Evolutionary conservation across 2,888 invertebrate species (phyloP).

Genomic region (Clivina fossor): DNA sequence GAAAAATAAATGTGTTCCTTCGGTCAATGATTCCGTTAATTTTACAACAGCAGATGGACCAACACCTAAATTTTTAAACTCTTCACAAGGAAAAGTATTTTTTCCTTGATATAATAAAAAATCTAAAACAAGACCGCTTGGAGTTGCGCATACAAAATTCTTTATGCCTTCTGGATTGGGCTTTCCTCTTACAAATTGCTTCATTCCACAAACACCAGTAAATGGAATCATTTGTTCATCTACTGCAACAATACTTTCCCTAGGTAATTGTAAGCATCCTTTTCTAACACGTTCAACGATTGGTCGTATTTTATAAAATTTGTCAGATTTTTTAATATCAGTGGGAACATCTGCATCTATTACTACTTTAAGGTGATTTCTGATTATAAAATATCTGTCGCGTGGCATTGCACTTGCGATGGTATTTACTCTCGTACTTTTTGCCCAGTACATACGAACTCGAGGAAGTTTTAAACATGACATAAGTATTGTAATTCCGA

Average conservation of each 20-base stretch:
- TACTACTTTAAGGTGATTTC: slow-evolving; percentile 35
- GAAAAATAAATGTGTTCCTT: slow-evolving; percentile 29
- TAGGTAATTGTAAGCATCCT: slow-evolving; percentile 11
- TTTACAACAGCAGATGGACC: slow-evolving; percentile 41
- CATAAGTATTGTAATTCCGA: slow-evolving; percentile 36
- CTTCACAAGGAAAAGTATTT: slow-evolving; percentile 36
- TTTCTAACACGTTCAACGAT: slow-evolving; percentile 7
- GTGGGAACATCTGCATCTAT: slow-evolving; percentile 26
- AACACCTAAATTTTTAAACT: slow-evolving; percentile 37
- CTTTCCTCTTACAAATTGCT: slow-evolving; percentile 39
- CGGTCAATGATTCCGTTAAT: slow-evolving; percentile 33
- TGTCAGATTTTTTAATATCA: slow-evolving; percentile 8
- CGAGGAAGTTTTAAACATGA: slow-evolving; percentile 34
- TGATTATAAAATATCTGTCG: slow-evolving; percentile 31
- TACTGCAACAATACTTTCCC: slow-evolving; percentile 22
- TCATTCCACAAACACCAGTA: slow-evolving; percentile 26
- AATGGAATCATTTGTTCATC: slow-evolving; percentile 35
- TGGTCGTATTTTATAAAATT: slow-evolving; percentile 16
- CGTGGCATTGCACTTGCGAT: slow-evolving; percentile 29
- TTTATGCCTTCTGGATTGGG: slow-evolving; percentile 45
- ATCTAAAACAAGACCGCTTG: slow-evolving; percentile 42
- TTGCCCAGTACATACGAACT: slow-evolving; percentile 37
- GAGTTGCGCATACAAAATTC: slow-evolving; percentile 44
- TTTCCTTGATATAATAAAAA: slow-evolving; percentile 44
- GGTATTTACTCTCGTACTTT: slow-evolving; percentile 27